Evolutionary conservation across 1,140 invertebrate genomes (phyloP), one percentile per base, ranked within the genome.

Genomic region (Neoseiulus cucumeris): DNA sequence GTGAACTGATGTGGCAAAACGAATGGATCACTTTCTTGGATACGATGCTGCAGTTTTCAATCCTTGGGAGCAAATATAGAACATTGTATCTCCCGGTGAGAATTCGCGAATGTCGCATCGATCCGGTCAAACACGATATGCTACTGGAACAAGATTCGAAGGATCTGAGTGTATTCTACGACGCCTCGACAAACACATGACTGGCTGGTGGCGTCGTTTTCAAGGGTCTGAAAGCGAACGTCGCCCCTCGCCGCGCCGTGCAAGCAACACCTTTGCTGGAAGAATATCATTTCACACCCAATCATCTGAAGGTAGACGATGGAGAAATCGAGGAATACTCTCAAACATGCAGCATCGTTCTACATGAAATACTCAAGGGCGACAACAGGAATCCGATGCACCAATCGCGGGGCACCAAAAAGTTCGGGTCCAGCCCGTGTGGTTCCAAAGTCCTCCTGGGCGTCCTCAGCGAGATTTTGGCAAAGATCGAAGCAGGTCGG

Each of bases 201-300:
- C 82, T 84, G 71, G 84, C 87, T 45, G 89, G 87, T 5, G 91
- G 91, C 39, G 80, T 96, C 29, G 89, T 93, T 77, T 78, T 96
- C 12, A 82, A 86, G 70, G 91, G 90, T 45, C 80, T 96, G 72
- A 93, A 92, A 75, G 85, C 87, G 0, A 87, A 87, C 68, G 76
- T 91, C 5, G 89, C 91, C 1, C 87, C 89, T 25, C 80, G 86
- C 67, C 82, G 88, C 68, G 70, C 71, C 33, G 73, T 78, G 14
- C 88, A 91, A 74, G 74, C 83, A 22, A 68, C 82, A 7, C 90
- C 88, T 6, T 85, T 84, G 68, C 75, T 87, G 6, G 91, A 91
- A 75, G 82, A 83, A 67, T 92, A 87, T 71, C 77, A 78, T 14
- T 93, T 94, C 72, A 76, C 91, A 22, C 87, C 90, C 2, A 86